Conservation (phyloP, 2,888 invertebrate species). For the Heteromyza rotundicornis region DNA sequence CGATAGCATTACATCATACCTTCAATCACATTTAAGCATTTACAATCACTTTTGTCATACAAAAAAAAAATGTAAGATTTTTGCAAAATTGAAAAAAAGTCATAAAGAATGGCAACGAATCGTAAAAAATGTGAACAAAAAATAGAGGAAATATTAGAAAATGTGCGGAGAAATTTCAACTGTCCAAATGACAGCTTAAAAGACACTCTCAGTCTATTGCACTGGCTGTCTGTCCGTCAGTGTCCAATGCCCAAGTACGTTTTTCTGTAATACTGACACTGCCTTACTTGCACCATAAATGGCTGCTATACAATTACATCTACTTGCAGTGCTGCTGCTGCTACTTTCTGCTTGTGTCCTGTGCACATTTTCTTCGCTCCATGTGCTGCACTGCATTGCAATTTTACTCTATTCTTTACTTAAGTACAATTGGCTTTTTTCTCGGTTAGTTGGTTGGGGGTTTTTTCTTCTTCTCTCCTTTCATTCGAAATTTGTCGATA, state of each 20-base stretch:
- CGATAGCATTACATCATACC: not conserved
- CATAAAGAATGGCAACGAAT: slow-evolving; percentile 7
- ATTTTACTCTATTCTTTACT: not conserved
- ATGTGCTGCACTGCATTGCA: not conserved
- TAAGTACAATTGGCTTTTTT: slow-evolving; percentile 26
- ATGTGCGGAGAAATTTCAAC: not conserved
- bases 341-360: not conserved
- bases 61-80: not conserved
- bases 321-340: not conserved
- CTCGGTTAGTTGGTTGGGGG: no score
- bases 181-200: not conserved
- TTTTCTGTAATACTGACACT: no score
- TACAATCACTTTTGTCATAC: not conserved
- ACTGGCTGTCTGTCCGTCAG: slow-evolving; percentile 1
- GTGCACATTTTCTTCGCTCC: not conserved
- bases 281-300: slow-evolving; percentile 6
- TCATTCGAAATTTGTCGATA: slow-evolving; percentile 11
- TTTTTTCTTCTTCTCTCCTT: no score
- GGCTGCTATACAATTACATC: not conserved
- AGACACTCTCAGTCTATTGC: slow-evolving; percentile 27
- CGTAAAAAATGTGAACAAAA: no score
- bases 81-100: not conserved
- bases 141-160: not conserved
- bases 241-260: not conserved
- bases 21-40: not conserved